A percentile compares a stretch with the other conserved stretches of the same genome.
Evolutionary conservation across 2,113 vertebrate genomes (phyloP).

Genomic region (Ptychochromis oligacanthus): DNA sequence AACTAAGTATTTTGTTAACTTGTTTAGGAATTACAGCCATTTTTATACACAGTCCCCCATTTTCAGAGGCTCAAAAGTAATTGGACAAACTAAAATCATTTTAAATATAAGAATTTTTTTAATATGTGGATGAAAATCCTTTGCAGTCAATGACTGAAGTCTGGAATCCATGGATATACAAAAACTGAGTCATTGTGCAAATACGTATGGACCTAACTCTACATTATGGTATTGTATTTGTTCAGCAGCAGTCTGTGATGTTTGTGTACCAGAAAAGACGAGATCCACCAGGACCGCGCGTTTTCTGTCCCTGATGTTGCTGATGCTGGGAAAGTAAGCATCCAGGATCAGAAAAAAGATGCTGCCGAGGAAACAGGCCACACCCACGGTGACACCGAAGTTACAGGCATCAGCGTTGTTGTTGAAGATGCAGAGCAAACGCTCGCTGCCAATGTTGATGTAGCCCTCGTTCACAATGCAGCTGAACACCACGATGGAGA

Average conservation of each 20-base stretch:
- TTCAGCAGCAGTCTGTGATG: neutral
- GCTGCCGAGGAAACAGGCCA: conserved; percentile 91
- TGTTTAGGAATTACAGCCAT: no score
- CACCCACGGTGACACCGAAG: conserved; percentile 88
- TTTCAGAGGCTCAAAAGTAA: neutral
- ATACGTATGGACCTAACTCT: neutral
- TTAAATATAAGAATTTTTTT: neutral
- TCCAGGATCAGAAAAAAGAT: conserved; percentile 90
- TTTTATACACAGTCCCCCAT: no score
- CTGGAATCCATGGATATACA: neutral
- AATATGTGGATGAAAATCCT: neutral
- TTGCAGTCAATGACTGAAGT: neutral
- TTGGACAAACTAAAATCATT: neutral
- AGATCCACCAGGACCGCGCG: conserved; percentile 90
- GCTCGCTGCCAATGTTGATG: conserved; percentile 85
- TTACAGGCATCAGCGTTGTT: conserved; percentile 92
- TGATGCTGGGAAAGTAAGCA: conserved; percentile 94
- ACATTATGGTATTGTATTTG: neutral
- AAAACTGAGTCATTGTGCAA: neutral
- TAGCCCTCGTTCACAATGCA: conserved; percentile 97
- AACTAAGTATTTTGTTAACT: no score
- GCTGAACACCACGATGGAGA: conserved; percentile 96
- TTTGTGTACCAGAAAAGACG: conserved; percentile 87
- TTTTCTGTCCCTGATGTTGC: conserved; percentile 91
- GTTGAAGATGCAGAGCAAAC: conserved; percentile 93